phyloP scores from a whole-genome alignment of 2,797 vertebrate species.

The Gymnoscopelus microlampas region DNA sequence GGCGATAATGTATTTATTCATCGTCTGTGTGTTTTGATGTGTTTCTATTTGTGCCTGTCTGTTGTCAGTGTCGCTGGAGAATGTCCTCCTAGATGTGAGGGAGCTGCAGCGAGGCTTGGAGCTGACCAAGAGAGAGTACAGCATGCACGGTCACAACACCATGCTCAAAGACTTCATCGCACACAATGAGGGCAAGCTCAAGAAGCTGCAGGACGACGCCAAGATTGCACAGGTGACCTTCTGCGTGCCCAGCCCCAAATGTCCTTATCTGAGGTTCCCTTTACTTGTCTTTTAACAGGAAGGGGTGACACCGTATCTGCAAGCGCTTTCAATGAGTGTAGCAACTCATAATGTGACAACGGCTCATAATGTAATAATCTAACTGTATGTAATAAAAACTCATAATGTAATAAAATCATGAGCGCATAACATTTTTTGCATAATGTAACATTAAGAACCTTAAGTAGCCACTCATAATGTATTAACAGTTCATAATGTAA shows the following conservation, averaged over 20 bases:
- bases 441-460: too few relatives aligned
- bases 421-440: too few relatives aligned
- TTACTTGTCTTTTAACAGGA: neutral
- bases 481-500: too few relatives aligned
- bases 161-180: conserved; percentile 96
- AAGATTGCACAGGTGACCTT: conserved; percentile 91
- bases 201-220: conserved; percentile 96
- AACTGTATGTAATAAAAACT: too few relatives aligned
- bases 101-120: conserved; percentile 97
- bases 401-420: too few relatives aligned
- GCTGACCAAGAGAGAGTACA: conserved; percentile 93
- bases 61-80: conserved; percentile 92
- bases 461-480: too few relatives aligned
- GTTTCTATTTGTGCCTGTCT: neutral
- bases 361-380: too few relatives aligned
- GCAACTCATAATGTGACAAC: too few relatives aligned
- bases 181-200: conserved; percentile 91
- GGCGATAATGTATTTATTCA: neutral
- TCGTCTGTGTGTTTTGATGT: neutral
- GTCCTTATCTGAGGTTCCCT: too few relatives aligned
- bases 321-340: too few relatives aligned
- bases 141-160: conserved; percentile 95
- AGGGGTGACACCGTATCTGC: neutral
- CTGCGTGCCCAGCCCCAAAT: too few relatives aligned
- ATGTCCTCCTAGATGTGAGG: conserved; percentile 94